Conservation (phyloP, 2,113 vertebrate genomes). For the Aix galericulata region DNA sequence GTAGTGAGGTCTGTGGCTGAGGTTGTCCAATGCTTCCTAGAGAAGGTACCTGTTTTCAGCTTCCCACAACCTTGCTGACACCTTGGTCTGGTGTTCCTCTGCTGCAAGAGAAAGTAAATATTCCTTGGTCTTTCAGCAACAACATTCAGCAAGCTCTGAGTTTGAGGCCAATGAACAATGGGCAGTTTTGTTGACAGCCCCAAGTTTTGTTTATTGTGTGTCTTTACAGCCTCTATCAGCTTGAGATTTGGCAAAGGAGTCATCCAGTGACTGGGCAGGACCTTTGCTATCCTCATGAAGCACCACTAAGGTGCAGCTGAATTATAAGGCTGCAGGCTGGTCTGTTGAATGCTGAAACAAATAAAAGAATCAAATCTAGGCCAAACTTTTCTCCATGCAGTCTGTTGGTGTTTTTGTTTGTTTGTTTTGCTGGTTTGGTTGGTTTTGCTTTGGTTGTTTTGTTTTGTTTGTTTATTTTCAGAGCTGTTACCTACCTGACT, state of each 20-base stretch:
- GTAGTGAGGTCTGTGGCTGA: background rate
- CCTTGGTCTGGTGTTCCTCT: background rate
- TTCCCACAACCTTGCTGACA: background rate
- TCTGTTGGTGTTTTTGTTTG: no score
- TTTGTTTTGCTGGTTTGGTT: no score
- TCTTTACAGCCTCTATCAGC: background rate
- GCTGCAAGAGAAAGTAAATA: background rate
- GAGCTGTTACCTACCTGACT: background rate
- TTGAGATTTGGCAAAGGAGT: background rate
- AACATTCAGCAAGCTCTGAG: background rate
- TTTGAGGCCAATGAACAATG: background rate
- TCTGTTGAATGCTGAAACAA: background rate
- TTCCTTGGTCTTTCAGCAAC: background rate
- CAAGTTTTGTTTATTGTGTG: background rate
- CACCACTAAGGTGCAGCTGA: background rate
- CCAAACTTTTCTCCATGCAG: background rate
- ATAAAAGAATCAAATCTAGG: background rate
- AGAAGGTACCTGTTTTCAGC: accelerated
- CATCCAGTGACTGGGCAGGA: accelerated
- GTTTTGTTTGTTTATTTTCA: background rate
- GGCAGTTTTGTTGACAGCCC: background rate
- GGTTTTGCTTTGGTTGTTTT: no score
- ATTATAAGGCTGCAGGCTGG: background rate
- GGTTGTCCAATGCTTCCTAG: accelerated
- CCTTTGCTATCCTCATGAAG: background rate